phyloP scores from a whole-genome alignment of 2,888 invertebrate genomes.

The Acrobasis suavella region DNA sequence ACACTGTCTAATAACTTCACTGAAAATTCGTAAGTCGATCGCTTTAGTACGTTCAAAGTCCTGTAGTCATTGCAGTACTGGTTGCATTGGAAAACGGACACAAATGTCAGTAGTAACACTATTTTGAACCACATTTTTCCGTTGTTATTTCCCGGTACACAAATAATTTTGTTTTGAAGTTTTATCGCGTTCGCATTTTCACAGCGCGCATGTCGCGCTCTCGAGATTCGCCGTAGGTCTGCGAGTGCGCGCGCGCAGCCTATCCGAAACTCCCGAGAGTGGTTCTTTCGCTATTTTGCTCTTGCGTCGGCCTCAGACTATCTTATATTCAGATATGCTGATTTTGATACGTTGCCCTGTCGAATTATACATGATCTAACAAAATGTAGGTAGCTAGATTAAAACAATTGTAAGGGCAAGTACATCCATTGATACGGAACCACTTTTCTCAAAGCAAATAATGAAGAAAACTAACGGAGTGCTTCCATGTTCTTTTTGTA shows the following conservation, averaged over 20 bases:
- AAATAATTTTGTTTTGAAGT: not conserved
- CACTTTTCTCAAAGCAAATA: no score
- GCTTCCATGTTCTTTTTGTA: no score
- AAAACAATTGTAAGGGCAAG: no score
- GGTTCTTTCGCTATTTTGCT: no score
- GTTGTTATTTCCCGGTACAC: not conserved
- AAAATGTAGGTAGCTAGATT: no score
- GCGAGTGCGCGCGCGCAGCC: not conserved
- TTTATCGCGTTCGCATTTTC: not conserved
- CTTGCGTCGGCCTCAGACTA: no score
- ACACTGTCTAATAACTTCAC: conserved; percentile 55
- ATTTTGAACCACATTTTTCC: conserved; percentile 14
- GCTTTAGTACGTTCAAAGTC: conserved; percentile 44
- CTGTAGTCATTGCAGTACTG: conserved; percentile 43
- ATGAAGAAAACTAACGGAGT: no score
- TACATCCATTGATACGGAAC: no score
- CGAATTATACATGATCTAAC: no score
- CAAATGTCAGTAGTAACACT: conserved; percentile 4
- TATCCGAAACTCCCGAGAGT: no score
- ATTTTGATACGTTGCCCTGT: no score
- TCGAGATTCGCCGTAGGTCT: not conserved
- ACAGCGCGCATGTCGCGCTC: not conserved
- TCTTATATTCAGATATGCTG: no score
- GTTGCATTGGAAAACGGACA: conserved; percentile 4
- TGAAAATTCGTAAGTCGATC: conserved; percentile 59